phyloP scores from a whole-genome alignment of 2,888 invertebrate genomes.

The Thyatira batis region DNA sequence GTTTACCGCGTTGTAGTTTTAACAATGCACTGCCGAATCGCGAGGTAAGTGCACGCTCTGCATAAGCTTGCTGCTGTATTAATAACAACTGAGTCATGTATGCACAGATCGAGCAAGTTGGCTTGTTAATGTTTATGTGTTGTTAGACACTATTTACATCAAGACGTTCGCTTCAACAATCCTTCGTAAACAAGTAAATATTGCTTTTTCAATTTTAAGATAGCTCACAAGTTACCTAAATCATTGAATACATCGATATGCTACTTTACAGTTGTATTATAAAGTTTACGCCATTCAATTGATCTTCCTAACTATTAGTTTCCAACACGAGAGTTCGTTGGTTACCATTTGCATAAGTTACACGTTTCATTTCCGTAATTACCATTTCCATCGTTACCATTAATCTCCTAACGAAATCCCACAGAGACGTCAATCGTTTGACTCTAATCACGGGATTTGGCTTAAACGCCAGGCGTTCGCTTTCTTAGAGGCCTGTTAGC shows the following conservation, averaged over 20 bases:
- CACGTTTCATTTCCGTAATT: constrained; percentile 70
- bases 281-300: constrained; percentile 9
- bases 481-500: constrained; percentile 58
- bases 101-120: constrained; percentile 59
- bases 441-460: constrained; percentile 68
- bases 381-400: constrained; percentile 64
- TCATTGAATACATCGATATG: not conserved
- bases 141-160: constrained; percentile 26
- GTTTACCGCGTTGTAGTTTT: constrained; percentile 38
- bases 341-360: constrained; percentile 68
- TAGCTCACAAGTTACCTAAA: not conserved
- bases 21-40: constrained; percentile 50
- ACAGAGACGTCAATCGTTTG: constrained; percentile 63
- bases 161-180: constrained; percentile 18
- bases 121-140: constrained; percentile 62
- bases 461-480: constrained; percentile 63
- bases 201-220: not conserved
- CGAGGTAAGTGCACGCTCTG: constrained; percentile 44
- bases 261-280: constrained; percentile 2
- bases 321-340: constrained; percentile 44
- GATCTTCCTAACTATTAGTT: constrained; percentile 55
- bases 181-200: not conserved
- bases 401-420: constrained; percentile 63
- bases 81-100: constrained; percentile 57
- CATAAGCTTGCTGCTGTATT: constrained; percentile 54